Base-by-base conservation (phyloP, 2,888 invertebrate species). In the Liposcelis brunnea region DNA sequence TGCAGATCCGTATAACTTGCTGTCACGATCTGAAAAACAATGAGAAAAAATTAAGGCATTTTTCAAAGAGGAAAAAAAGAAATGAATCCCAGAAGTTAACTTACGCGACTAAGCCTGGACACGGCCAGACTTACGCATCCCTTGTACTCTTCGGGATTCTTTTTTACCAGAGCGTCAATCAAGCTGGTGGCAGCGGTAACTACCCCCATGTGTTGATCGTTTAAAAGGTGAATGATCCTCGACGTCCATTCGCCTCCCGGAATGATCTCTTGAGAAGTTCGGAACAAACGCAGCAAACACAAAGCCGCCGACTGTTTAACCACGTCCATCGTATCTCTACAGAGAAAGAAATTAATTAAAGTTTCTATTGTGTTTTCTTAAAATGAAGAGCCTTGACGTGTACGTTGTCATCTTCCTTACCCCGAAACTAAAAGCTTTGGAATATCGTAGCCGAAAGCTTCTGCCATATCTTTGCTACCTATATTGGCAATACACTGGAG, bases 391-490 rank as follows among this genome's bases (percentile, higher is more conserved):
- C n/a, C 26, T 26, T 26, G 26, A 26, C 5, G 8, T 26, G 26
- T 26, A 26, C 8, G 26, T 8, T 26, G 26, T 8, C 5, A 26
- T 26, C 4, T 4, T 4, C 59, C 68, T 61, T 67, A 83, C 83
- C 93, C 97, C 49, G 97, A 97, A 32, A 99, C 95, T 51, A 99
- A 77, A 45, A 99, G 72, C 65, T 94, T 95, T 49, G 98, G 98
- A 62, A 99, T 94, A 65, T 98, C 98, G 55, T 83, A 85, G 45
- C 91, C 89, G 67, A 98, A 95, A 38, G 94, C 94, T 64, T 98
- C 97, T n/a, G 95, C 97, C 98, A 99, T 99, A 63, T 99, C 98
- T 59, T 89, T 83, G 62, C 93, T 94, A 47, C 98, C 98, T 64
- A 99, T 97, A 65, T 99, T 99, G 45, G 98, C 97, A 60, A 99